Percentiles rank a stretch among this genome's conserved stretches.
Evolutionary conservation across 2,888 invertebrate genomes (phyloP).

Genomic region (Aleiodes leptofemur): DNA sequence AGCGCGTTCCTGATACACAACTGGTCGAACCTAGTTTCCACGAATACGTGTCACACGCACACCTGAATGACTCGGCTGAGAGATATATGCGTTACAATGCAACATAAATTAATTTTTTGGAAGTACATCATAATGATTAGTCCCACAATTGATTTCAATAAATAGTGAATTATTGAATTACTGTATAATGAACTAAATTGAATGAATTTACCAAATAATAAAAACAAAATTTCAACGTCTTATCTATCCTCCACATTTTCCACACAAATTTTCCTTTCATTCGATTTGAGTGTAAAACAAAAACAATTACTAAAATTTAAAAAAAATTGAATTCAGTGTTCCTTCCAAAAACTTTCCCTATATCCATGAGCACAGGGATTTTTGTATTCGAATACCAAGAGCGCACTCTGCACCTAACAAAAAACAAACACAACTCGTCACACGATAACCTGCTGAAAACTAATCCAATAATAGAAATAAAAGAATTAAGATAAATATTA

Average conservation of each 20-base stretch:
- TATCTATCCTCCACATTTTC: neutral
- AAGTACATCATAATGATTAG: neutral
- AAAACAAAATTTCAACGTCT: neutral
- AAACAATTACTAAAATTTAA: no score
- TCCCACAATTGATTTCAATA: neutral
- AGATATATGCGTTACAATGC: constrained; percentile 4
- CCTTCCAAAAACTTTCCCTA: no score
- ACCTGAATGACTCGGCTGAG: neutral
- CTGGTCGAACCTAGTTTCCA: constrained; percentile 80
- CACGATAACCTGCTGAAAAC: no score
- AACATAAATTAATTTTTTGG: constrained; percentile 15
- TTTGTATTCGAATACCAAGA: no score
- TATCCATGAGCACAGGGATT: no score
- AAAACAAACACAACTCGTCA: no score
- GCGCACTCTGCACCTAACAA: no score
- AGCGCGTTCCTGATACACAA: constrained; percentile 76
- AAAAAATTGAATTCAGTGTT: no score
- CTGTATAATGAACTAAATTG: constrained; percentile 2
- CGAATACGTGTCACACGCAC: constrained; percentile 84
- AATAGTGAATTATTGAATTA: neutral
- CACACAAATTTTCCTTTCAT: neutral
- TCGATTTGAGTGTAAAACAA: no score
- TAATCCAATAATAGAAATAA: no score
- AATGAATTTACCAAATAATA: neutral
- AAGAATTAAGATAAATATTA: no score